Evolutionary conservation across 2,888 invertebrate species (phyloP).

Genomic region (Nephrotoma appendiculata): DNA sequence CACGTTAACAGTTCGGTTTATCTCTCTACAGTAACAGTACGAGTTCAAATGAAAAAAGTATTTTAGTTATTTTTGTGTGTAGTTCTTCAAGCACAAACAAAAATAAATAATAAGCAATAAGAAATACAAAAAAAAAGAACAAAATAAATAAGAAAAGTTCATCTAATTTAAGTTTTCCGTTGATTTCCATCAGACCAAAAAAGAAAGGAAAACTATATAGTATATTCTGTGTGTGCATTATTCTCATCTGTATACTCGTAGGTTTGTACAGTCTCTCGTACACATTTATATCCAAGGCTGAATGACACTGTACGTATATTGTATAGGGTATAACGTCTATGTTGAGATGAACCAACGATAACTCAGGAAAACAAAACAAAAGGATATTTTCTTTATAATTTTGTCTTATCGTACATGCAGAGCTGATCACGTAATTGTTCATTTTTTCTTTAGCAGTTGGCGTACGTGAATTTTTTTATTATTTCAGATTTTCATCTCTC

Average conservation of each 20-base stretch:
- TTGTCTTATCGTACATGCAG: not conserved
- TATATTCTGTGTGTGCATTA: not conserved
- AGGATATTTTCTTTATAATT: not conserved
- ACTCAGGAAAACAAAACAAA: not conserved
- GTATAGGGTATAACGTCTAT: not conserved
- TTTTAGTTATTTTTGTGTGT: not conserved
- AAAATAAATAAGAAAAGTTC: not conserved
- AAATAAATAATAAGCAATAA: not conserved
- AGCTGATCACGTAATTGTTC: not conserved
- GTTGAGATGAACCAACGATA: not conserved
- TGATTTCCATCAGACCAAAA: not conserved
- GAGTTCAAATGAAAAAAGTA: not conserved
- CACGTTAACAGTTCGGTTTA: not conserved
- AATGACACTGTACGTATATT: not conserved
- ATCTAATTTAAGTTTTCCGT: not conserved
- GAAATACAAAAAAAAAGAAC: not conserved
- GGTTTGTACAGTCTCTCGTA: no score
- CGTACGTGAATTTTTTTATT: not conserved
- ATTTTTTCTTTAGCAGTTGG: not conserved
- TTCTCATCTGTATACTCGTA: not conserved
- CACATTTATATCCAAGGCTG: not conserved
- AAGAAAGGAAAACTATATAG: not conserved
- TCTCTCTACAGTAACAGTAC: not conserved
- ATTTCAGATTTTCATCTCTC: not conserved
- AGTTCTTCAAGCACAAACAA: not conserved